Percentiles rank a stretch among this genome's conserved stretches.
Evolutionary conservation across 2,888 invertebrate species (phyloP).

Genomic region (Endotricha flammealis): DNA sequence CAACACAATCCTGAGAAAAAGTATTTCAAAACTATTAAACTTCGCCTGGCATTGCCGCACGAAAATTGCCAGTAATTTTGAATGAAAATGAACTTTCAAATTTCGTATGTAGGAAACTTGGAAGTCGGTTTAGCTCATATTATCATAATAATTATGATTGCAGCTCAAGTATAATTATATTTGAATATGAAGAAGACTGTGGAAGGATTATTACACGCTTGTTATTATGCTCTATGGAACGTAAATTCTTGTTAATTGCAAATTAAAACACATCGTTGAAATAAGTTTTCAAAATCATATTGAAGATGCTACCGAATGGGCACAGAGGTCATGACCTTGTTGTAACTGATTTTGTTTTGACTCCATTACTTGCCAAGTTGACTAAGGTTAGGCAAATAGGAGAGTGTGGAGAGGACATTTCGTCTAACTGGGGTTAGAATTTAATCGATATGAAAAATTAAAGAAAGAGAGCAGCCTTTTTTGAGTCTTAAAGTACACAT

Average conservation of each 20-base stretch:
- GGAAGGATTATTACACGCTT: background rate
- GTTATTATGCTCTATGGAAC: background rate
- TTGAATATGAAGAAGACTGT: slow-evolving; percentile 3
- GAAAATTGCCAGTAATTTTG: slow-evolving; percentile 55
- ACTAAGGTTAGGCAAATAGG: too few relatives aligned
- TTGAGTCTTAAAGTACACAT: too few relatives aligned
- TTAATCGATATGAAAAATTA: too few relatives aligned
- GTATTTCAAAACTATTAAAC: slow-evolving; percentile 53
- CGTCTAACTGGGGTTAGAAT: too few relatives aligned
- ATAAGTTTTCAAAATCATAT: too few relatives aligned
- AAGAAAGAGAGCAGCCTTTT: too few relatives aligned
- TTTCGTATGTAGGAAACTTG: slow-evolving; percentile 41
- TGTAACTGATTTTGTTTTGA: too few relatives aligned
- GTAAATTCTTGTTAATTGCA: background rate
- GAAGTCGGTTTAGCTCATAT: slow-evolving; percentile 25
- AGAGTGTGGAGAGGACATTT: too few relatives aligned
- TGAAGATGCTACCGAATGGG: too few relatives aligned
- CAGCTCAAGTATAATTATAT: slow-evolving; percentile 5
- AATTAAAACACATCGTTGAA: too few relatives aligned
- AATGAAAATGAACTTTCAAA: slow-evolving; percentile 45
- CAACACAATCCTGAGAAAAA: slow-evolving; percentile 46
- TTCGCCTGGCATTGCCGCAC: slow-evolving; percentile 43
- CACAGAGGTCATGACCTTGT: too few relatives aligned
- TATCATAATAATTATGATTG: slow-evolving; percentile 22
- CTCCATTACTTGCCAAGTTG: too few relatives aligned